phyloP scores from a whole-genome alignment of 2,888 invertebrate genomes.

The Tipula unca region DNA sequence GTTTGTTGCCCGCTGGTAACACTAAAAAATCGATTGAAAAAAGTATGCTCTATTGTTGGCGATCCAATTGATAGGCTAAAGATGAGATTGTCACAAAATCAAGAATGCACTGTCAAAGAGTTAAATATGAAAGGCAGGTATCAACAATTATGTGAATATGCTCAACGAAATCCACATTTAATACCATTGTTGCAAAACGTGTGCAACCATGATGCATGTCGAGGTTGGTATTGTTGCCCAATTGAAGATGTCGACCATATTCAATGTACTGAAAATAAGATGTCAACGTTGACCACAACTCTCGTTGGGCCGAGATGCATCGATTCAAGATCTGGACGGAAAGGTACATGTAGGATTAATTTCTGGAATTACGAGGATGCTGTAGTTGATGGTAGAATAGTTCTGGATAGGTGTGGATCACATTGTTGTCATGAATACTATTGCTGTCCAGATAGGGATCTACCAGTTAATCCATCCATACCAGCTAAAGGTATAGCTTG shows the following conservation, averaged over 20 bases:
- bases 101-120: background rate
- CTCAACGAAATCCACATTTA: background rate
- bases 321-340: background rate
- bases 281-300: background rate
- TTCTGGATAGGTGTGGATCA: background rate
- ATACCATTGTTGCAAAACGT: background rate
- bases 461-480: background rate
- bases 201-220: background rate
- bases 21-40: background rate
- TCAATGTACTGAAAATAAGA: background rate
- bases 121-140: background rate
- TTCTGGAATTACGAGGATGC: background rate
- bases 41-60: background rate
- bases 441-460: background rate
- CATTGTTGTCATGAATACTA: background rate
- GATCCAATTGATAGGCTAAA: background rate
- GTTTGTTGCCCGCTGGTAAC: background rate
- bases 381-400: background rate
- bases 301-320: background rate
- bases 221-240: background rate
- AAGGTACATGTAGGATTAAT: background rate
- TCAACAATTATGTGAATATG: background rate
- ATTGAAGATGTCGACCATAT: background rate
- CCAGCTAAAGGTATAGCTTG: background rate
- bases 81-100: background rate